phyloP scores from a whole-genome alignment of 2,797 vertebrate species.

The Triplophysa yarkandensis region DNA sequence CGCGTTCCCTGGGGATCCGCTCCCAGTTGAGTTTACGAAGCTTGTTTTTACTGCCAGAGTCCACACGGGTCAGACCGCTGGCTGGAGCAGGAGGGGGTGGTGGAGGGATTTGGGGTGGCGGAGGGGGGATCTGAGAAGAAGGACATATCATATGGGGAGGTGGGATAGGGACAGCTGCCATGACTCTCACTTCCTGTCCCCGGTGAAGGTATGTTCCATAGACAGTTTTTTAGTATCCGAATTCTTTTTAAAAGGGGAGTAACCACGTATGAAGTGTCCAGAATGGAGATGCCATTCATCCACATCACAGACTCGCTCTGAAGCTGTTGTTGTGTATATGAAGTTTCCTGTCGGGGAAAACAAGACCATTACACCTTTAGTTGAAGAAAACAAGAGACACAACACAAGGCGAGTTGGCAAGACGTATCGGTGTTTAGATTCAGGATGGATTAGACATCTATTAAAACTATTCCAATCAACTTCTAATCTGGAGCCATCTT shows the following conservation, averaged over 20 bases:
- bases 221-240: too few species aligned
- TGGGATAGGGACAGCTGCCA: conserved; percentile 66
- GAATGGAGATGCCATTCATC: conserved; percentile 1
- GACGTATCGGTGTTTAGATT: not conserved
- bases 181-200: conserved; percentile 71
- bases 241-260: conserved; percentile 69
- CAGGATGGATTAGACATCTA: not conserved
- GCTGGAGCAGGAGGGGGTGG: conserved; percentile 47
- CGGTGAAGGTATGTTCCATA: conserved; percentile 64
- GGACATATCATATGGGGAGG: too few species aligned
- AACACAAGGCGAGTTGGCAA: not conserved
- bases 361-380: conserved; percentile 3
- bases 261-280: conserved; percentile 63
- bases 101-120: conserved; percentile 47
- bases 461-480: not conserved
- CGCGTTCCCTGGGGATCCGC: conserved; percentile 78
- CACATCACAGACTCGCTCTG: not conserved
- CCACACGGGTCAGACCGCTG: conserved; percentile 60
- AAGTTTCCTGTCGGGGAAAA: conserved; percentile 32
- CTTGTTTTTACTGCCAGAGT: conserved; percentile 65
- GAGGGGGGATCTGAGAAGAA: too few species aligned
- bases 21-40: conserved; percentile 83
- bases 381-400: not conserved
- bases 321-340: conserved; percentile 22
- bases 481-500: not conserved